These are phyloP conservation scores for Heteromyza rotundicornis DNA, from an alignment of 2,888 invertebrate species.

Conservation along the genomic window DNA sequence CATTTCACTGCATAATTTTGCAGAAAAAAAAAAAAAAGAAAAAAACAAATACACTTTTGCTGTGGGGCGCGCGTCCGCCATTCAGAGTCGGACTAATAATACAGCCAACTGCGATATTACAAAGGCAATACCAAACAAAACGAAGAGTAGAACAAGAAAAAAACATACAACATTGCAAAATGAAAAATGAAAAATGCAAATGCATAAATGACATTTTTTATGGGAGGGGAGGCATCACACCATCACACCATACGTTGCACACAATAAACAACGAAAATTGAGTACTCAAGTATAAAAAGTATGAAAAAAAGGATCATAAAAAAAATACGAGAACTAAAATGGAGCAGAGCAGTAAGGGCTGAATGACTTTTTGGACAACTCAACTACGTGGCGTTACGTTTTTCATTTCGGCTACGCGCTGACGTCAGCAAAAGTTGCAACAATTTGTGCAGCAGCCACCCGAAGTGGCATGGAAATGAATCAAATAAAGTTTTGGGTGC, in stretches of 20 bases:
- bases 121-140: not conserved
- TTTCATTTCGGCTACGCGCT: slow-evolving; percentile 45
- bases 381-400: slow-evolving; percentile 12
- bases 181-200: not conserved
- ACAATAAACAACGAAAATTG: not conserved
- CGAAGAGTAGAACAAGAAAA: not conserved
- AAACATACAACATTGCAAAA: not conserved
- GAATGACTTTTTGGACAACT: too few species aligned
- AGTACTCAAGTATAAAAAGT: not conserved
- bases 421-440: slow-evolving; percentile 48
- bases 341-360: too few species aligned
- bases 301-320: not conserved
- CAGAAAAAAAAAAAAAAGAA: too few species aligned
- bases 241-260: too few species aligned
- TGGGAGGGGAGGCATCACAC: not conserved
- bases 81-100: not conserved
- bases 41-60: too few species aligned
- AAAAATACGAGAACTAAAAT: not conserved
- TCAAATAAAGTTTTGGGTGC: too few species aligned
- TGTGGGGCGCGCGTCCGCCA: not conserved
- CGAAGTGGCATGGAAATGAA: not conserved
- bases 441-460: slow-evolving; percentile 34
- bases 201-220: not conserved
- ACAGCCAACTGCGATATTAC: not conserved
- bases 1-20: too few species aligned